Evolutionary conservation across 2,797 vertebrate genomes (phyloP).

Genomic region (Notolepis coatsorum): DNA sequence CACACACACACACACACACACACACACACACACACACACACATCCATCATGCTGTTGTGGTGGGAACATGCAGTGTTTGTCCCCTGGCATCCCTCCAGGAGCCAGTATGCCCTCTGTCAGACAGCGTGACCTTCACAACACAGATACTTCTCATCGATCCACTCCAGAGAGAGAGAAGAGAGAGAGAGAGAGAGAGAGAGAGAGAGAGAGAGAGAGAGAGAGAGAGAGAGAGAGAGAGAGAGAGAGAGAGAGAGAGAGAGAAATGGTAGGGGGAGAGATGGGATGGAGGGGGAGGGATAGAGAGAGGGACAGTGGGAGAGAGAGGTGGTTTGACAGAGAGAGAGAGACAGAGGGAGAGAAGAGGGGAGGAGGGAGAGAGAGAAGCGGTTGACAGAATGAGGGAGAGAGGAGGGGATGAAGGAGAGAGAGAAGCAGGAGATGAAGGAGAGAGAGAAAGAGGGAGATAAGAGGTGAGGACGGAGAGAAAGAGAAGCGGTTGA

Average conservation of each 20-base stretch:
- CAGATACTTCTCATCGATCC: constrained; percentile 64
- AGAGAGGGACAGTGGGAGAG: not conserved
- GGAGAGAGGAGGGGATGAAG: constrained; percentile 32
- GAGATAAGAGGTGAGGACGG: constrained; percentile 64
- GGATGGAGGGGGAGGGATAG: constrained; percentile 20
- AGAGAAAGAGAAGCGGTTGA: too few relatives aligned
- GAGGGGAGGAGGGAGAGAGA: constrained; percentile 50
- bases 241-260: too few relatives aligned
- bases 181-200: not conserved
- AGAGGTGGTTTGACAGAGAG: too few relatives aligned
- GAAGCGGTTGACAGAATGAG: too few relatives aligned
- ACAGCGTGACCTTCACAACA: constrained; percentile 70
- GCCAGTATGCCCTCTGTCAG: constrained; percentile 59
- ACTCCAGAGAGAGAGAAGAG: constrained; percentile 24
- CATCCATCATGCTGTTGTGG: constrained; percentile 41
- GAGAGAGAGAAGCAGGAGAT: constrained; percentile 55
- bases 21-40: constrained; percentile 24
- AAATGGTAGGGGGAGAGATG: too few relatives aligned
- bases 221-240: not conserved
- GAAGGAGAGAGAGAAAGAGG: constrained; percentile 60
- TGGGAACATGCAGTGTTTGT: constrained; percentile 42
- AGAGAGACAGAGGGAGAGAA: too few relatives aligned
- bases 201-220: not conserved
- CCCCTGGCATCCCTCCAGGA: constrained; percentile 55
- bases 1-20: constrained; percentile 3